Conservation (phyloP, 2,888 invertebrate genomes). For the Cremastinae sp. region DNA sequence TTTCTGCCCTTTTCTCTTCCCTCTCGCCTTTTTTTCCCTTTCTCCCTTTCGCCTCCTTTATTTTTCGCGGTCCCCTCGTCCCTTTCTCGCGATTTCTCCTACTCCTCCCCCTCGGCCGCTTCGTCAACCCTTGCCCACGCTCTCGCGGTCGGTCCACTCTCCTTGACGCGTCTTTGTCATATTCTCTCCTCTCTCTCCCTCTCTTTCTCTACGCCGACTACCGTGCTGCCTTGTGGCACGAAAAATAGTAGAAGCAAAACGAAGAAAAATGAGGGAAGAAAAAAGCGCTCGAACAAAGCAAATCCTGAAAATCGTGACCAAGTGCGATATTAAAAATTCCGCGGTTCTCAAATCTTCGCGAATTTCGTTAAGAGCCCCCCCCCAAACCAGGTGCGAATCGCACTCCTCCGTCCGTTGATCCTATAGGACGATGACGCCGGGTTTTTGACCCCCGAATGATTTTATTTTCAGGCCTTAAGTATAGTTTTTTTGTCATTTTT, state of each 20-base stretch:
- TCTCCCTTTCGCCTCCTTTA: not conserved
- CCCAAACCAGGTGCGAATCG: too few species aligned
- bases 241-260: too few species aligned
- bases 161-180: slow-evolving; percentile 1
- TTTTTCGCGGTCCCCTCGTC: slow-evolving; percentile 2
- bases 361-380: too few species aligned
- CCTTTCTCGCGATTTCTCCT: not conserved
- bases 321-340: slow-evolving; percentile 68
- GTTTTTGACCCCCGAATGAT: too few species aligned
- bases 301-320: slow-evolving; percentile 76
- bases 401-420: too few species aligned
- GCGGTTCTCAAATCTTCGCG: slow-evolving; percentile 56
- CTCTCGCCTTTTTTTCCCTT: not conserved
- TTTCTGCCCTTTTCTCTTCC: not conserved
- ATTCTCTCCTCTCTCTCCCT: not conserved
- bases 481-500: too few species aligned
- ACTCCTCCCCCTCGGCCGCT: not conserved
- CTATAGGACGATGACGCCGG: too few species aligned
- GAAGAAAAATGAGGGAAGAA: slow-evolving; percentile 6
- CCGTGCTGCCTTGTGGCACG: slow-evolving; percentile 13
- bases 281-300: slow-evolving; percentile 66
- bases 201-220: slow-evolving; percentile 24
- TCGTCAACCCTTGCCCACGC: not conserved
- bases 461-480: too few species aligned
- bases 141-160: slow-evolving; percentile 24